Percentiles rank a stretch among this genome's conserved stretches.
Conservation (phyloP, 2,113 vertebrate species). For the Ptilonorhynchus violaceus region DNA sequence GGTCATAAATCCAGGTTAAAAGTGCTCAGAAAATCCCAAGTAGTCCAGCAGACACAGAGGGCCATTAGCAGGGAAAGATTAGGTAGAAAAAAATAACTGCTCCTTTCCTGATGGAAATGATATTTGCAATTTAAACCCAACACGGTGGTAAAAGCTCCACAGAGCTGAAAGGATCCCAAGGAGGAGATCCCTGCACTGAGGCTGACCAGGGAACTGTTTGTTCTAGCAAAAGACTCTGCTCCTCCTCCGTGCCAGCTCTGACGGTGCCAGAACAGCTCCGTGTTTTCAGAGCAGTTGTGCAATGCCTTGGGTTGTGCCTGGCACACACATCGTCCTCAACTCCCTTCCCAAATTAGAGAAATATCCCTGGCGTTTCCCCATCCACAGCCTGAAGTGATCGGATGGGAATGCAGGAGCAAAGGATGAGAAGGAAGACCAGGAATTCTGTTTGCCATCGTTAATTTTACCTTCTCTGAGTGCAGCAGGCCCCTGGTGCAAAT, state of each 20-base stretch:
- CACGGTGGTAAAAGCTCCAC: background rate
- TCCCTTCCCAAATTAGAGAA: background rate
- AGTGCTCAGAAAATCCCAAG: background rate
- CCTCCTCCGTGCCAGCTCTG: background rate
- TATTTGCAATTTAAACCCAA: background rate
- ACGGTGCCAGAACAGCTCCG: background rate
- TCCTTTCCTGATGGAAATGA: background rate
- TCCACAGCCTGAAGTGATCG: background rate
- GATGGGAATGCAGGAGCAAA: background rate
- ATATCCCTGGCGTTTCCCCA: background rate
- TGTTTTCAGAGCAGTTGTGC: background rate
- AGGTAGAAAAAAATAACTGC: background rate
- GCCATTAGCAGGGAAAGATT: background rate
- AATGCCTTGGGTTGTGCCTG: background rate
- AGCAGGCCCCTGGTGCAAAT: background rate
- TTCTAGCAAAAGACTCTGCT: background rate
- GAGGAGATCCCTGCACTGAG: background rate
- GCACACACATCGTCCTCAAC: background rate
- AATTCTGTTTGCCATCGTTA: background rate
- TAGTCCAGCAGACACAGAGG: background rate
- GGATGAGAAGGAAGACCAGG: background rate
- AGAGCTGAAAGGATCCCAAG: background rate
- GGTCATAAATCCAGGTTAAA: background rate
- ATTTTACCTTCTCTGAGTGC: background rate
- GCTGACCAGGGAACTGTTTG: slow-evolving; percentile 24